These are phyloP conservation scores for Idaea aversata DNA, from an alignment of 2,888 invertebrate species.

Conservation along the genomic window DNA sequence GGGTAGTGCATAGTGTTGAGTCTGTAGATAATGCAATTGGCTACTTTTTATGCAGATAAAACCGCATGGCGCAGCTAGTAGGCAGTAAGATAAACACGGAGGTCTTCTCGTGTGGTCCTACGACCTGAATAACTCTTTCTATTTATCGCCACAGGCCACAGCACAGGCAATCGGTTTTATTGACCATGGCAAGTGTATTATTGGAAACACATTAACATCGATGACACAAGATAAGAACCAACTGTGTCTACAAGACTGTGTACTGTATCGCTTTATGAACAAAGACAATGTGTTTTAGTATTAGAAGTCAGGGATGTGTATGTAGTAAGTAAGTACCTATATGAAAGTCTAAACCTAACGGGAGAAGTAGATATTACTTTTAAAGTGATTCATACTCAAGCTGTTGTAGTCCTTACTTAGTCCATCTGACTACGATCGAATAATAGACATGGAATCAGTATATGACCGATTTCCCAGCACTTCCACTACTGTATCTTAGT, in stretches of 20 bases:
- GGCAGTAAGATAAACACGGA: conserved; percentile 27
- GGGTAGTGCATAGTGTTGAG: too few species aligned
- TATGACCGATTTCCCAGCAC: conserved; percentile 51
- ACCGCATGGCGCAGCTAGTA: neutral
- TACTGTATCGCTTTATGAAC: conserved; percentile 58
- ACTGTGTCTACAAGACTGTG: conserved; percentile 72
- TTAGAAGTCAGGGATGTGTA: neutral
- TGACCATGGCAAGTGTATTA: conserved; percentile 65
- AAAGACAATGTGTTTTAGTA: conserved; percentile 43
- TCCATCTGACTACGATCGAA: too few species aligned
- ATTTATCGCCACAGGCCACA: conserved; percentile 64
- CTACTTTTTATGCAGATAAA: neutral
- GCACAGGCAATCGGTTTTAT: conserved; percentile 68
- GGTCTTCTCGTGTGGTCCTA: conserved; percentile 66
- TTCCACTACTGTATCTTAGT: conserved; percentile 48
- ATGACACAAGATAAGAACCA: conserved; percentile 77
- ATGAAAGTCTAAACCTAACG: neutral
- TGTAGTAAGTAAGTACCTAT: neutral
- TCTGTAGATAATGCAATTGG: neutral
- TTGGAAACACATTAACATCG: conserved; percentile 74
- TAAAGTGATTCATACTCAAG: too few species aligned
- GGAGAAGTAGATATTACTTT: neutral
- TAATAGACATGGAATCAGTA: conserved; percentile 14
- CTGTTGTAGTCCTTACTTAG: conserved; percentile 5
- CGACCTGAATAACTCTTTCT: conserved; percentile 54